Evolutionary conservation across 2,113 vertebrate genomes (phyloP), one percentile per base, ranked within the genome.

Genomic region (Campylorhamphus procurvoides): DNA sequence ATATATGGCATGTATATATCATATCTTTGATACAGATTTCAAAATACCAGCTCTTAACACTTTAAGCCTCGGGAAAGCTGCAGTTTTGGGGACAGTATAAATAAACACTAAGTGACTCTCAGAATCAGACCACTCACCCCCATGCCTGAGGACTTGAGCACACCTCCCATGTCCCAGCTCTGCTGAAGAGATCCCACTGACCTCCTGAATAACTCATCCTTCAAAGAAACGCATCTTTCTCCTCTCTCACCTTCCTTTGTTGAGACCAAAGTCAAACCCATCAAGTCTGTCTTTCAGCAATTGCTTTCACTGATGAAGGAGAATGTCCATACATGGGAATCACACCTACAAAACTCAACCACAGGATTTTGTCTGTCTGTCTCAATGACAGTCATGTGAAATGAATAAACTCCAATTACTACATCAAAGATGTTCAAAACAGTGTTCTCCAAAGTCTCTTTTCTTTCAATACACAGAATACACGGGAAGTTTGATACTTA

Each of bases 401-500:
- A 84, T 29, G n/a, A 95, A 56, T 29, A 83, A 46, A 84, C 87
- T 50, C 49, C 58, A 90, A 62, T 72, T 91, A 88, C 39, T 63
- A 18, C 53, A 83, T 66, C 67, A 90, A 81, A 87, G 79, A 76
- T 37, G 82, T 10, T 91, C 87, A 91, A 94, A 96, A 64, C 56
- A 88, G 40, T 49, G 22, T 29, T 89, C 64, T 62, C 68, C 78
- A 91, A 75, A 77, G 24, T 64, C 55, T 29, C 44, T 71, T 37
- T 58, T 55, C 66, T 71, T n/a, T 78, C 31, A 44, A 39, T 42
- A 20, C 27, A 80, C 35, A 63, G 78, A 76, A 58, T 22, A 89
- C 31, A 50, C 27, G 76, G 33, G 28, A 87, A 69, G 72, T 77
- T 62, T 49, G 46, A 56, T 69, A 50, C 53, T 69, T 71, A 81